Percentiles rank a stretch among this genome's conserved stretches.
phyloP scores from a whole-genome alignment of 2,797 vertebrate species.

The Sardinella longiceps region DNA sequence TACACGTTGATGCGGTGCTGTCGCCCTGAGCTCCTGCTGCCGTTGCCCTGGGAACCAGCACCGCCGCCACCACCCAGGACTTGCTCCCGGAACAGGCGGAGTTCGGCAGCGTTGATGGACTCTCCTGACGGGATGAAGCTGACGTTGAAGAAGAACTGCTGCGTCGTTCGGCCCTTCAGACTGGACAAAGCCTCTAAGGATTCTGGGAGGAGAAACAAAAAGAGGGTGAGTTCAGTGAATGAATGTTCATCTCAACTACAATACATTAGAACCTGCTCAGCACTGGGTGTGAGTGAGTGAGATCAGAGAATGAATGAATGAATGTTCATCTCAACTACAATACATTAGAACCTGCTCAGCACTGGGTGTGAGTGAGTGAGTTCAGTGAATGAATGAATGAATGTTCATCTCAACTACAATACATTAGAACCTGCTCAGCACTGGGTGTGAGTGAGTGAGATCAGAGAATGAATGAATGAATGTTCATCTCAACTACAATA shows the following conservation, averaged over 20 bases:
- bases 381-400: no score
- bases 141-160: constrained; percentile 97
- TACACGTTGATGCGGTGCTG: constrained; percentile 98
- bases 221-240: constrained; percentile 45
- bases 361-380: no score
- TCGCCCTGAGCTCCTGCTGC: constrained; percentile 67
- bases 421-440: no score
- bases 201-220: constrained; percentile 76
- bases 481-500: no score
- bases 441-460: no score
- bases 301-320: no score
- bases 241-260: background rate
- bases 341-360: no score
- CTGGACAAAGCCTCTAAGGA: constrained; percentile 91
- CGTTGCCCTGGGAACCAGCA: constrained; percentile 49
- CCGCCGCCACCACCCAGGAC: constrained; percentile 68
- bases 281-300: no score
- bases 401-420: no score
- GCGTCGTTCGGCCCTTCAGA: constrained; percentile 85
- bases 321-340: background rate
- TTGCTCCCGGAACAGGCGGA: constrained; percentile 93
- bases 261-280: no score
- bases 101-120: constrained; percentile 92
- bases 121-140: constrained; percentile 90
- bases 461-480: no score